Percentiles rank a stretch among this genome's conserved stretches.
Conservation (phyloP, 2,113 vertebrate species). For the Nettapus auritus region DNA sequence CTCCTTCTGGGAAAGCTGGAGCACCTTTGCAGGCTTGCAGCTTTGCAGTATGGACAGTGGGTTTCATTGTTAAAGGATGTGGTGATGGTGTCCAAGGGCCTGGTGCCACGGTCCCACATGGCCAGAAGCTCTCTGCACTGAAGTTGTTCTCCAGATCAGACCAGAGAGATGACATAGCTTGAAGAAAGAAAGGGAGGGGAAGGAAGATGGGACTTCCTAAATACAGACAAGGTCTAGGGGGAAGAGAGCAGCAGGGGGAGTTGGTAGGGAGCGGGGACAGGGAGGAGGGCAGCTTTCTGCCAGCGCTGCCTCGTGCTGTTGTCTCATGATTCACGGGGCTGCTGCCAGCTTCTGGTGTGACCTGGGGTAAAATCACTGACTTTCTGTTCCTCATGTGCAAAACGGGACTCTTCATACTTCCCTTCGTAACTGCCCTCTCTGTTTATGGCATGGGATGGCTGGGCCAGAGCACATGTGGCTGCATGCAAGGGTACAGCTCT, state of each 20-base stretch:
- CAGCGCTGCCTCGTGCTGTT: not conserved
- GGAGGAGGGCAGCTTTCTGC: not conserved
- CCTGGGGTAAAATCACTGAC: not conserved
- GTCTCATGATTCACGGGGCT: not conserved
- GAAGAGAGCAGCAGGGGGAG: fast-evolving
- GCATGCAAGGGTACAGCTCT: fast-evolving
- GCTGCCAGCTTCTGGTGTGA: not conserved
- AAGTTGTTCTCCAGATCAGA: not conserved
- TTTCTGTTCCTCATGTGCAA: not conserved
- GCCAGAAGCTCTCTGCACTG: not conserved
- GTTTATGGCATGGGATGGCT: fast-evolving
- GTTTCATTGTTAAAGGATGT: not conserved
- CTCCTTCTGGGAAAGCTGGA: not conserved
- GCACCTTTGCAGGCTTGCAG: not conserved
- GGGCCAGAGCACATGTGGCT: not conserved
- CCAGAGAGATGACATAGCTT: not conserved
- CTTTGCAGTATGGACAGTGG: not conserved
- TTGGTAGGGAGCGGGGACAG: not conserved
- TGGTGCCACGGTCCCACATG: not conserved
- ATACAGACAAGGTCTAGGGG: not conserved
- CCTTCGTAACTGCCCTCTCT: not conserved
- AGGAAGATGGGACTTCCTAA: not conserved
- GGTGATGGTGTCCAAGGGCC: not conserved
- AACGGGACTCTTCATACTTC: not conserved
- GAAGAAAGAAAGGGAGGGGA: not conserved